These are phyloP conservation scores for Helicoverpa armigera DNA, from an alignment of 1,140 invertebrate species.

Conservation along the genomic window DNA sequence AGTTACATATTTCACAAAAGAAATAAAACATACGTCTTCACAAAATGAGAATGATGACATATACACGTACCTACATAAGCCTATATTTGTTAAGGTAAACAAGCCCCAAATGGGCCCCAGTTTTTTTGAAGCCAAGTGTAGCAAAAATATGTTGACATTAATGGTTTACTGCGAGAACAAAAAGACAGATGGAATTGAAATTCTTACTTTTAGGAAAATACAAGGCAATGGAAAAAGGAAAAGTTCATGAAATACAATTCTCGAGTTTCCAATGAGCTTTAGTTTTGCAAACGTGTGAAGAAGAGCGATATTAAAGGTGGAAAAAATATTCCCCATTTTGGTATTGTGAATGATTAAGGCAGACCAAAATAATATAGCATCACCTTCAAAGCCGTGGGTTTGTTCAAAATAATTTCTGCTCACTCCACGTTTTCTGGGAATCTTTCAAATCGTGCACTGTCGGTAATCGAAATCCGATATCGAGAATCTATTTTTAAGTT, in stretches of 20 bases:
- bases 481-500: too few relatives aligned
- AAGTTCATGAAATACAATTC: constrained; percentile 35
- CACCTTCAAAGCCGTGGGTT: too few relatives aligned
- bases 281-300: neutral
- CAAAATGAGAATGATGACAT: constrained; percentile 32
- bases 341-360: too few relatives aligned
- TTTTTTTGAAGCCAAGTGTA: constrained; percentile 31
- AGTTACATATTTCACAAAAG: constrained; percentile 6
- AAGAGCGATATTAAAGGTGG: neutral
- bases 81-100: constrained; percentile 27
- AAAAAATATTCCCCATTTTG: too few relatives aligned
- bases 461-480: too few relatives aligned
- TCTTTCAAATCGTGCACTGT: too few relatives aligned
- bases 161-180: constrained; percentile 32
- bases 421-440: too few relatives aligned
- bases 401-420: too few relatives aligned
- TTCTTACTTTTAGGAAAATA: constrained; percentile 10
- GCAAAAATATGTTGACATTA: constrained; percentile 42
- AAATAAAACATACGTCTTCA: constrained; percentile 26
- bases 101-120: constrained; percentile 10
- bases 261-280: constrained; percentile 21
- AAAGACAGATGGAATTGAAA: constrained; percentile 41
- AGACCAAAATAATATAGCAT: too few relatives aligned
- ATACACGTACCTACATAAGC: constrained; percentile 10
- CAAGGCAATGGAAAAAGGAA: neutral